These are phyloP conservation scores for Diloba caeruleocephala DNA, from an alignment of 2,888 invertebrate species.

Conservation along the genomic window DNA sequence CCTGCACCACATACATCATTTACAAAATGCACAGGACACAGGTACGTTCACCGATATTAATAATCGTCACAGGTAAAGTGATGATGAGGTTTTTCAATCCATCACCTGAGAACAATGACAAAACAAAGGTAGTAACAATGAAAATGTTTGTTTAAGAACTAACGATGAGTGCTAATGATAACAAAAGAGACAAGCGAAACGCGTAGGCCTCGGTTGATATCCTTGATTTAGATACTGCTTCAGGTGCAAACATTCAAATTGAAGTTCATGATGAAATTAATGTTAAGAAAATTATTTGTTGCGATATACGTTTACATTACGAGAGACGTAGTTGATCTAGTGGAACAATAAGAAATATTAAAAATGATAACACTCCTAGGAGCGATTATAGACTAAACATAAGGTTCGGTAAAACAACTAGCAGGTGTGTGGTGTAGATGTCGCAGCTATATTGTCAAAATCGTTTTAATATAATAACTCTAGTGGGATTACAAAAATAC, in stretches of 20 bases:
- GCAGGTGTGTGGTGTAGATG: conserved; percentile 72
- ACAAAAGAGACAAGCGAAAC: conserved; percentile 68
- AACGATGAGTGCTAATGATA: conserved; percentile 78
- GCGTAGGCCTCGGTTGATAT: conserved; percentile 59
- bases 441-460: no score
- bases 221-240: conserved; percentile 61
- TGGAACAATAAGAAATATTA: conserved; percentile 65
- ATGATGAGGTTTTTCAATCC: conserved; percentile 63
- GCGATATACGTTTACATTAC: conserved; percentile 59
- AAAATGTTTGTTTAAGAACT: conserved; percentile 77
- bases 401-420: conserved; percentile 71
- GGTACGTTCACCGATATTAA: conserved; percentile 74
- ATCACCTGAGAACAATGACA: conserved; percentile 67
- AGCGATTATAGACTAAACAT: conserved; percentile 70
- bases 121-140: conserved; percentile 72
- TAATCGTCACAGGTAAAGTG: conserved; percentile 45
- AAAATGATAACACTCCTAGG: conserved; percentile 65
- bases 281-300: conserved; percentile 50
- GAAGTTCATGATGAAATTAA: conserved; percentile 59
- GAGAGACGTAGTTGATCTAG: conserved; percentile 77
- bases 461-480: no score
- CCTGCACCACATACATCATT: conserved; percentile 92
- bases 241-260: conserved; percentile 56
- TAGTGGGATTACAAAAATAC: no score
- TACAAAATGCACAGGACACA: conserved; percentile 91